Evolutionary conservation across 2,113 vertebrate genomes (phyloP).

Genomic region (Nerophis ophidion): DNA sequence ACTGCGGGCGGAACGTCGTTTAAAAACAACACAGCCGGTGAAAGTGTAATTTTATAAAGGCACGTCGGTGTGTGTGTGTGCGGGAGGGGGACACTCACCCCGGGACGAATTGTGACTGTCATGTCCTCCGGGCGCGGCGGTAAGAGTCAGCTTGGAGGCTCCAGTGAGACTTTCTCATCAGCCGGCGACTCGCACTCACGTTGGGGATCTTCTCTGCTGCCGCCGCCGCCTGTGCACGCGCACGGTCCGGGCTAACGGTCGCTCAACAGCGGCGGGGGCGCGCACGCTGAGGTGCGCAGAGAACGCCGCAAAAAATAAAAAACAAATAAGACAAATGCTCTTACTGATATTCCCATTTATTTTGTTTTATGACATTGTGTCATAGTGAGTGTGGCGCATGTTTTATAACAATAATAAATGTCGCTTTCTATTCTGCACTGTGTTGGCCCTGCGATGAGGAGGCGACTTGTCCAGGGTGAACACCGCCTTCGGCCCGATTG

Average conservation of each 20-base stretch:
- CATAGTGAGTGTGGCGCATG: background rate
- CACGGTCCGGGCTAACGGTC: constrained; percentile 56
- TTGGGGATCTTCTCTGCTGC: background rate
- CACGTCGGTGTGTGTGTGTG: too few relatives aligned
- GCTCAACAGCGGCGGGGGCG: constrained; percentile 44
- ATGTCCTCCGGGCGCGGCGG: background rate
- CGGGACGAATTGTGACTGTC: background rate
- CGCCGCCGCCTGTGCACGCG: background rate
- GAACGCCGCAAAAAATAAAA: constrained; percentile 82
- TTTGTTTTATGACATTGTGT: background rate
- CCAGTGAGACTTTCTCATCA: background rate
- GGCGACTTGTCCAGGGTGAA: too few relatives aligned
- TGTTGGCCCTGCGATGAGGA: too few relatives aligned
- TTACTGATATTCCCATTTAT: background rate
- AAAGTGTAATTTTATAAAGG: constrained; percentile 36
- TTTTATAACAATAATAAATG: too few relatives aligned
- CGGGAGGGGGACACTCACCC: constrained; percentile 47
- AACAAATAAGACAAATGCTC: constrained; percentile 82
- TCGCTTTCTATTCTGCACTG: too few relatives aligned
- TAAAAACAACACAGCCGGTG: constrained; percentile 48
- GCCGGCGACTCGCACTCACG: background rate
- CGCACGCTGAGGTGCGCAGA: constrained; percentile 50
- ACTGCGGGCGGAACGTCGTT: constrained; percentile 66
- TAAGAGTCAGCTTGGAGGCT: background rate
- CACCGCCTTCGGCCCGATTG: too few relatives aligned